Evolutionary conservation across 1,140 invertebrate genomes (phyloP).

Genomic region (Antheraea mylitta): DNA sequence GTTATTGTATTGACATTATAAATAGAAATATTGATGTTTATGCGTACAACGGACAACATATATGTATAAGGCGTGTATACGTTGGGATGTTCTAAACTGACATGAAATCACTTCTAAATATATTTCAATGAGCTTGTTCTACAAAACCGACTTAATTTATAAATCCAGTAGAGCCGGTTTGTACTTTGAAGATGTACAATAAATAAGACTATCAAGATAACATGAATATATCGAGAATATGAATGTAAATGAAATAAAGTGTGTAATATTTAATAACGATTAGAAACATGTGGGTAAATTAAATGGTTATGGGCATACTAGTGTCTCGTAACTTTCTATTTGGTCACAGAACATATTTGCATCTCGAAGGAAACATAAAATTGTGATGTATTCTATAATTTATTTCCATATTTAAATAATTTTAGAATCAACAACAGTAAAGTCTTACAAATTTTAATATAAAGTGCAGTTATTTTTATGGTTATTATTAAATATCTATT

Average conservation of each 20-base stretch:
- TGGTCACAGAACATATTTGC: no score
- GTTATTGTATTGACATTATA: no score
- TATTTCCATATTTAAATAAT: no score
- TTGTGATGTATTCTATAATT: no score
- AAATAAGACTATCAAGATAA: conserved; percentile 16
- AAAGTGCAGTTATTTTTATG: no score
- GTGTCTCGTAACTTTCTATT: no score
- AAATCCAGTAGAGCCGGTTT: conserved; percentile 35
- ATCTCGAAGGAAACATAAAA: no score
- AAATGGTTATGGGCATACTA: background rate
- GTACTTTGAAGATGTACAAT: conserved; percentile 29
- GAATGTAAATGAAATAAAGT: conserved; percentile 16
- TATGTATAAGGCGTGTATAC: background rate
- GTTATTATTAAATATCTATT: no score
- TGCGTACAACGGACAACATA: no score
- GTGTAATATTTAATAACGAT: conserved; percentile 20
- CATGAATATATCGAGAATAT: background rate
- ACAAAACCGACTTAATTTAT: conserved; percentile 17
- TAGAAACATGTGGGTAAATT: background rate
- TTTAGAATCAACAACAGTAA: no score
- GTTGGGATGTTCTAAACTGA: background rate
- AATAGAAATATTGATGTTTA: no score
- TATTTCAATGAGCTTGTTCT: conserved; percentile 14
- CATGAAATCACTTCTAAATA: conserved; percentile 23
- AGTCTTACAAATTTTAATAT: no score